Percentiles rank a stretch among this genome's conserved stretches.
phyloP scores from a whole-genome alignment of 2,113 vertebrate genomes.

The Delphinus delphis region DNA sequence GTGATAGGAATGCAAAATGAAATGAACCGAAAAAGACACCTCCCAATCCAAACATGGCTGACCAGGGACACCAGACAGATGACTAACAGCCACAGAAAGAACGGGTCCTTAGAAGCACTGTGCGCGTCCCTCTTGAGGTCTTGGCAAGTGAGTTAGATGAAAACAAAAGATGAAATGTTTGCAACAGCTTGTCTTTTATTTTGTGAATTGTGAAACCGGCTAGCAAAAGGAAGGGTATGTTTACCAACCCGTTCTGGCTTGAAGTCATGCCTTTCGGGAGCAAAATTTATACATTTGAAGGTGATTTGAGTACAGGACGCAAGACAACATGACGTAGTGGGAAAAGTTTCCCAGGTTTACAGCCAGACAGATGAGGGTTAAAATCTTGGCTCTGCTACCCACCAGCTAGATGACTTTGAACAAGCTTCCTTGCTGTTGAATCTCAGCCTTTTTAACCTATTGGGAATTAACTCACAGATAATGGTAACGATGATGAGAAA shows the following conservation, averaged over 20 bases:
- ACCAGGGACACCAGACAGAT: slow-evolving; percentile 31
- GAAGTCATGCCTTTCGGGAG: slow-evolving; percentile 15
- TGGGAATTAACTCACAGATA: background rate
- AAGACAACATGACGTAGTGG: background rate
- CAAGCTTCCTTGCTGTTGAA: background rate
- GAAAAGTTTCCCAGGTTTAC: background rate
- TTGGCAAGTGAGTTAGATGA: background rate
- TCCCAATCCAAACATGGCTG: slow-evolving; percentile 7
- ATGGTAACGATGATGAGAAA: background rate
- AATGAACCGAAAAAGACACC: slow-evolving; percentile 25
- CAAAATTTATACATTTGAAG: background rate
- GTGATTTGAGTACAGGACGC: background rate
- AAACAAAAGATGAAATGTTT: slow-evolving; percentile 35
- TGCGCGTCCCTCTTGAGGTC: background rate
- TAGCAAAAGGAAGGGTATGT: background rate
- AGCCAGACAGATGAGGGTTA: background rate
- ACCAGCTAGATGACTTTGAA: background rate
- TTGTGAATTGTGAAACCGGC: slow-evolving; percentile 28
- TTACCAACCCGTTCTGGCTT: background rate
- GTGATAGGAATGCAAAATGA: slow-evolving; percentile 57
- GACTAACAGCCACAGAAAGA: slow-evolving; percentile 19
- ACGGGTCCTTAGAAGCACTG: background rate
- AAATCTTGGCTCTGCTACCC: background rate
- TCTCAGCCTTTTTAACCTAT: background rate
- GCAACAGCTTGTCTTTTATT: slow-evolving; percentile 16